Conservation (phyloP, 2,888 invertebrate genomes). For the Drosophila multiciliata region DNA sequence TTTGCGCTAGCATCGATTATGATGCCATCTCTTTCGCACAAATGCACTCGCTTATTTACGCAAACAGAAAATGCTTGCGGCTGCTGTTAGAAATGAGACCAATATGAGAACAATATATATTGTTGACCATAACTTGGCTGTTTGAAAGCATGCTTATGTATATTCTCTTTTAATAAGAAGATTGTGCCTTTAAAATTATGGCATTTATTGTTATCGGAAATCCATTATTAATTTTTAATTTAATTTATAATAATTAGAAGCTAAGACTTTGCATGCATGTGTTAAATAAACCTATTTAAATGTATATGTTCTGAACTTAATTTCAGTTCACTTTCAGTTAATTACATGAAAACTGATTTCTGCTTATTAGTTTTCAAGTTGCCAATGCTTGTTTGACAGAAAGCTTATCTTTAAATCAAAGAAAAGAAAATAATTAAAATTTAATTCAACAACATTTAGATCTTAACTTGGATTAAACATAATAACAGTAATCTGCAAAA, state of each 20-base stretch:
- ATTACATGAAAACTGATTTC: not conserved
- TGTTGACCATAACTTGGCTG: too few species aligned
- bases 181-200: too few species aligned
- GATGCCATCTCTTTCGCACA: too few species aligned
- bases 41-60: too few species aligned
- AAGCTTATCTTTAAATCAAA: not conserved
- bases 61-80: too few species aligned
- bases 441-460: not conserved
- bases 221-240: not conserved
- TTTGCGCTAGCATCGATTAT: too few species aligned
- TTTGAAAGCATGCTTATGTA: too few species aligned
- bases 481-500: constrained; percentile 21
- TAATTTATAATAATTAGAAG: not conserved
- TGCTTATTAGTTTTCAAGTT: not conserved
- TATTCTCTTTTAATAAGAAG: too few species aligned
- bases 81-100: too few species aligned
- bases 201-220: too few species aligned
- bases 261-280: too few species aligned
- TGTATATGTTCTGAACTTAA: not conserved
- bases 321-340: not conserved
- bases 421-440: not conserved
- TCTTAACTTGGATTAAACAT: constrained; percentile 2
- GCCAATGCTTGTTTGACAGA: not conserved
- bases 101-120: too few species aligned
- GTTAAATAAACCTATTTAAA: not conserved